Conservation (phyloP, 1,140 invertebrate genomes). For the Dendroctonus ponderosae region DNA sequence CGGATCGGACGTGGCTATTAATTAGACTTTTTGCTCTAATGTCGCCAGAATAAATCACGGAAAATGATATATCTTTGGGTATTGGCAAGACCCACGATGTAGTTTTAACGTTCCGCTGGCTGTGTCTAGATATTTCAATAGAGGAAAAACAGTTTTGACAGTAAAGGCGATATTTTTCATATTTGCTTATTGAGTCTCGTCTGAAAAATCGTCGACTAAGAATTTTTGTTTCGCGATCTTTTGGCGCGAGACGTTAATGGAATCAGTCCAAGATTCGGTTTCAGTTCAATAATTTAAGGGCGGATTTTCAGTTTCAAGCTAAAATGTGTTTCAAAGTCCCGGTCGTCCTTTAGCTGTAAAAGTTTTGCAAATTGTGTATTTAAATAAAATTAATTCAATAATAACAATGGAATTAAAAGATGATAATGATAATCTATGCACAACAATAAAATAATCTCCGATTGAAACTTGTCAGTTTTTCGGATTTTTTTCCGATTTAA, state of each 20-base stretch:
- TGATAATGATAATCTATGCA: too few species aligned
- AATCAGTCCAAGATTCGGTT: not conserved
- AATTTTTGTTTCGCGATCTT: too few species aligned
- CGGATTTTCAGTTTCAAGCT: not conserved
- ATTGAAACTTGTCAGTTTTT: too few species aligned
- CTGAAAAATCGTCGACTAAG: not conserved
- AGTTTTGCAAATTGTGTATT: too few species aligned
- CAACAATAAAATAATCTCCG: too few species aligned
- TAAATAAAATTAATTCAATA: too few species aligned
- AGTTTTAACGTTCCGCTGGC: constrained; percentile 10
- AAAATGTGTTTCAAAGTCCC: not conserved
- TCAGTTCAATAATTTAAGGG: not conserved
- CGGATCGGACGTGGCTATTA: constrained; percentile 32
- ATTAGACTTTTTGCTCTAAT: constrained; percentile 34
- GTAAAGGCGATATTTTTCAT: constrained; percentile 2
- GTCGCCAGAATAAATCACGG: constrained; percentile 32
- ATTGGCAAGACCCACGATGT: constrained; percentile 14
- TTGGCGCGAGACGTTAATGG: not conserved
- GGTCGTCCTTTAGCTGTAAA: not conserved
- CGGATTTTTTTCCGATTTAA: too few species aligned
- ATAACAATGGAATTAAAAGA: too few species aligned
- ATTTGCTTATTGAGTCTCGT: constrained; percentile 1
- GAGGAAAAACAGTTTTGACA: not conserved
- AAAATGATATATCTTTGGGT: constrained; percentile 33
- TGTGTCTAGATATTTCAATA: constrained; percentile 3